Conservation (phyloP, 2,797 vertebrate genomes). For the Brachyalestes nurse region DNA sequence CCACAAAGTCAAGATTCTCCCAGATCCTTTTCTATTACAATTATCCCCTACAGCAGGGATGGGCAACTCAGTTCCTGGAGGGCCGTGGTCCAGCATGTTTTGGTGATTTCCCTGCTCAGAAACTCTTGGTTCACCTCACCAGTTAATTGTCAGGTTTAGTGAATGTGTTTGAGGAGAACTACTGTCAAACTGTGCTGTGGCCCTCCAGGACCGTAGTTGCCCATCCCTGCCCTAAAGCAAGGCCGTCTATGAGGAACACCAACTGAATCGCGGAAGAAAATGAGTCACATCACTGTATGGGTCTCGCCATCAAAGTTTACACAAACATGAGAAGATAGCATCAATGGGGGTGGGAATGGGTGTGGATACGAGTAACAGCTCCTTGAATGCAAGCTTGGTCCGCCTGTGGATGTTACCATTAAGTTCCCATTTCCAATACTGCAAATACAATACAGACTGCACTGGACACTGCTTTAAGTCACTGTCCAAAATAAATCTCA, state of each 20-base stretch:
- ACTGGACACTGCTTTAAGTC: slow-evolving; percentile 48
- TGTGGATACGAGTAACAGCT: slow-evolving; percentile 42
- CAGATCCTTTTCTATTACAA: slow-evolving; percentile 62
- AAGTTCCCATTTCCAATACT: slow-evolving; percentile 9
- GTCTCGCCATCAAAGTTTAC: slow-evolving; percentile 63
- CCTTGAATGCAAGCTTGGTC: slow-evolving; percentile 58
- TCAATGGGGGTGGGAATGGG: neutral
- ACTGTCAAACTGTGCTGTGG: no score
- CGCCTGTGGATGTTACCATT: slow-evolving; percentile 54
- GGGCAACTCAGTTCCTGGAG: no score
- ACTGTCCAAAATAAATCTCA: slow-evolving; percentile 19
- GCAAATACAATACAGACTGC: slow-evolving; percentile 36
- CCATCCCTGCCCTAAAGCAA: no score
- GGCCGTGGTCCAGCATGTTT: no score
- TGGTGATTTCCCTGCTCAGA: no score
- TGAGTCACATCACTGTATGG: slow-evolving; percentile 67
- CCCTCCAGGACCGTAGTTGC: no score
- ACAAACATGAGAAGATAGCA: slow-evolving; percentile 49
- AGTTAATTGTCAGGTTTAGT: no score
- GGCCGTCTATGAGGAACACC: slow-evolving; percentile 63
- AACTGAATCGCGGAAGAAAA: slow-evolving; percentile 61
- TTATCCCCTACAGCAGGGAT: slow-evolving; percentile 62
- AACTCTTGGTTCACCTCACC: no score
- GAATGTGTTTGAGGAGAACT: no score
- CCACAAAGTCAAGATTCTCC: slow-evolving; percentile 20